Conservation (phyloP, 1,140 invertebrate genomes). For the Leptonema lineaticorne region DNA sequence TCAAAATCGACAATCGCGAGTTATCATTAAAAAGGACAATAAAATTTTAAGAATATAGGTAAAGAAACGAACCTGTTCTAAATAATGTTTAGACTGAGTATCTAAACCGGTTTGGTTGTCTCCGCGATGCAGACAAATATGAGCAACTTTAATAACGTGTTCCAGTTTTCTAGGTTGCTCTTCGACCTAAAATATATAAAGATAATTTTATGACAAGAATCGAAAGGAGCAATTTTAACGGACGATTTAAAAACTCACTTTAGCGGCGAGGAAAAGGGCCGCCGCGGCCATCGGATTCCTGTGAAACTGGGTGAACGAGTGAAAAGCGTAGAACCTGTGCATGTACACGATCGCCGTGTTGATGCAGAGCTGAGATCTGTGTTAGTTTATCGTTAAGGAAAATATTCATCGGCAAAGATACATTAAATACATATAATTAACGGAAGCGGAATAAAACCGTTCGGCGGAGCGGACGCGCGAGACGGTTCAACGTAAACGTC, state of each 20-base stretch:
- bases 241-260: constrained; percentile 54
- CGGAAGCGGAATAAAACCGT: too few relatives aligned
- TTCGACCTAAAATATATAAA: constrained; percentile 65
- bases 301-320: constrained; percentile 84
- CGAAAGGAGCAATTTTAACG: not conserved
- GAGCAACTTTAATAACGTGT: constrained; percentile 89
- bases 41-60: not conserved
- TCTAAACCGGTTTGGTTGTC: constrained; percentile 60
- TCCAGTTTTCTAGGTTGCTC: constrained; percentile 95
- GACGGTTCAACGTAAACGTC: too few relatives aligned
- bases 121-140: constrained; percentile 75
- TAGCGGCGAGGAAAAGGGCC: constrained; percentile 92
- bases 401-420: not conserved
- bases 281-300: constrained; percentile 80
- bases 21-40: not conserved
- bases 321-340: constrained; percentile 96
- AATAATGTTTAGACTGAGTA: constrained; percentile 67
- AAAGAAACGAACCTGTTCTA: constrained; percentile 48
- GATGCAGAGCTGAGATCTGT: constrained; percentile 85
- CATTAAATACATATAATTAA: too few relatives aligned
- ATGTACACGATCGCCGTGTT: constrained; percentile 98
- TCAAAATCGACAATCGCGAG: not conserved
- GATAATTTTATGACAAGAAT: too few relatives aligned
- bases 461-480: too few relatives aligned
- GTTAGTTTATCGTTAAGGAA: constrained; percentile 4